Evolutionary conservation across 2,113 vertebrate species (phyloP), one percentile per base, ranked within the genome.

Genomic region (Halcyon senegalensis): DNA sequence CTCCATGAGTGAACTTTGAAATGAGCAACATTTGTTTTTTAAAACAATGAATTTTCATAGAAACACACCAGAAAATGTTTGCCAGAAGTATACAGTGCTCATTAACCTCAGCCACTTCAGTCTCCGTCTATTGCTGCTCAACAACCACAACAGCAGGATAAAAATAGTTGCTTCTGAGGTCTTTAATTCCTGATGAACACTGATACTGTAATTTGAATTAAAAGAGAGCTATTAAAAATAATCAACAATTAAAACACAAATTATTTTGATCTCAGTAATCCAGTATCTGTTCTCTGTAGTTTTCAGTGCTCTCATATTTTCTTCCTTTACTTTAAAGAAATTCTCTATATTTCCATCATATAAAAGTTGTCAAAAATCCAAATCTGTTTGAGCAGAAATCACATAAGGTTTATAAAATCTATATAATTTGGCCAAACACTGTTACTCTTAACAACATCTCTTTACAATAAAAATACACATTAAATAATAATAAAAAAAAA

Each of bases 251-350:
- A 62, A 72, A 90, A 75, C 23, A 28, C 8, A 48, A 73, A 62
- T 10, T 53, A 39, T 35, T 77, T 94, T 55, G 6, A 16, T 66
- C 33, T 83, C 27, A 72, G 43, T 84, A 70, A 64, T 33, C 16
- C 44, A 27, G 8, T 56, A 75, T 7, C 7, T 0, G 0, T 78
- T 82, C 5, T 31, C 24, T 15, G 1, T 16, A 68, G 46, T 87
- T 62, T 81, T 78, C 30, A 60, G 18, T 44, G 60, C 9, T 51
- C 11, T 33, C 2, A 0, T 56, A 39, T 74, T 66, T 84, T 62
- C 27, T 84, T 56, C 16, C n/a, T 28, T 66, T 60, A 58, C 9
- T 62, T 58, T 33, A 39, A 23, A 64, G 23, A 78, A 88, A 79
- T 44, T 46, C 6, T 58, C 39, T 55, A 18, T 48, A 79, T 30